Evolutionary conservation across 2,797 vertebrate species (phyloP).

Genomic region (Muscicapa striata): DNA sequence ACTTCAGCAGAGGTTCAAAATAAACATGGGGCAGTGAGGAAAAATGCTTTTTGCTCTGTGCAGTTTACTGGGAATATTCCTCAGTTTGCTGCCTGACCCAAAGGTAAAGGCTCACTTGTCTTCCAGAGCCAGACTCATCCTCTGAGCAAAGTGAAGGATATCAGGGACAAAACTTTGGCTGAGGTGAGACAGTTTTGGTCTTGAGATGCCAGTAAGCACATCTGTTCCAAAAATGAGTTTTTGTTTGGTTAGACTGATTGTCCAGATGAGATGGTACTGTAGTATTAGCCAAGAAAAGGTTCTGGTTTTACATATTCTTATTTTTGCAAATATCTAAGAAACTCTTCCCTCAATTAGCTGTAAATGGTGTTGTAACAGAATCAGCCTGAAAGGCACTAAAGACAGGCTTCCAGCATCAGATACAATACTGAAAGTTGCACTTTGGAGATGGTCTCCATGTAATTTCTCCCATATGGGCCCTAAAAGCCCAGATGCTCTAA

Average conservation of each 20-base stretch:
- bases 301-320: neutral
- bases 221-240: neutral
- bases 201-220: neutral
- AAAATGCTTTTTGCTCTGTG: neutral
- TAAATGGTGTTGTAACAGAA: neutral
- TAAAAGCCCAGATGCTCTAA: conserved; percentile 36
- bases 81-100: neutral
- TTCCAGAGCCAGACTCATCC: conserved; percentile 1
- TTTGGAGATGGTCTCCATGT: neutral
- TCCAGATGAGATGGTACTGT: neutral
- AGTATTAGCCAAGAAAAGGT: neutral
- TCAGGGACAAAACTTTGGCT: neutral
- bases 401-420: neutral
- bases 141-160: neutral
- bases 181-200: neutral
- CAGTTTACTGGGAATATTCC: neutral
- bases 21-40: neutral
- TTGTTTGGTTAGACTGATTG: neutral
- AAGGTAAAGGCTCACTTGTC: neutral
- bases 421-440: neutral
- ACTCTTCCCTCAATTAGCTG: neutral
- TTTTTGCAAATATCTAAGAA: neutral
- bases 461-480: conserved; percentile 40
- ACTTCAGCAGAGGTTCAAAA: conserved; percentile 18
- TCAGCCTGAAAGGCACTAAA: neutral